These are phyloP conservation scores for Euschistus heros DNA, from an alignment of 1,140 invertebrate genomes.

Conservation along the genomic window DNA sequence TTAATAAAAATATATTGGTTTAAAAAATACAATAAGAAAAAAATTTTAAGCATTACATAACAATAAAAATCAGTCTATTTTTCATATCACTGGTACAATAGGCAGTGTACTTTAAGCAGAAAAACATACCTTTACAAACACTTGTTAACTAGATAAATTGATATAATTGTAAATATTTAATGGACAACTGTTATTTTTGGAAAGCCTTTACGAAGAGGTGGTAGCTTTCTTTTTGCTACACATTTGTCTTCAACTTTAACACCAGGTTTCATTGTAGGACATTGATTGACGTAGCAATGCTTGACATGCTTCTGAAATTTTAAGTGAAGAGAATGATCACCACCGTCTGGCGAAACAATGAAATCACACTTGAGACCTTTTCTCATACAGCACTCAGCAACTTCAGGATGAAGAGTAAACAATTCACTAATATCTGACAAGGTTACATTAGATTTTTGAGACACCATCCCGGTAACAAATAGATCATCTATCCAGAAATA, in stretches of 20 bases:
- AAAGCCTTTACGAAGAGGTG: slow-evolving; percentile 3
- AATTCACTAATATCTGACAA: slow-evolving; percentile 48
- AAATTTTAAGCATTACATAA: no score
- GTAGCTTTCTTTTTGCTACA: slow-evolving; percentile 15
- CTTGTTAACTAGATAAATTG: no score
- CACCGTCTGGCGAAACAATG: slow-evolving; percentile 59
- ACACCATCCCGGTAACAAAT: slow-evolving; percentile 62
- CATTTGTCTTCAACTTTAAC: slow-evolving; percentile 9
- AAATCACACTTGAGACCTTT: slow-evolving; percentile 52
- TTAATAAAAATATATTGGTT: no score
- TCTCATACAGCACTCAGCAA: slow-evolving; percentile 60
- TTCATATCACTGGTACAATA: no score
- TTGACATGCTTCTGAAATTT: slow-evolving; percentile 49
- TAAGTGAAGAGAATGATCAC: slow-evolving; percentile 50
- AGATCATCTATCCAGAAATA: slow-evolving; percentile 84
- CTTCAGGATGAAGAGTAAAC: slow-evolving; percentile 58
- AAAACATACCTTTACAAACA: no score
- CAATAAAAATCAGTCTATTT: no score
- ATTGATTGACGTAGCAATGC: slow-evolving; percentile 40
- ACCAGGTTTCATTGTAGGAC: slow-evolving; percentile 12
- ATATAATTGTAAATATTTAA: no score
- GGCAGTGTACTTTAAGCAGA: no score
- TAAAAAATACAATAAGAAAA: no score
- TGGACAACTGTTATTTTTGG: not conserved
- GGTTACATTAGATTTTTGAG: slow-evolving; percentile 44